Percentiles rank a stretch among this genome's conserved stretches.
These are phyloP conservation scores for Melanerpes aurifrons DNA, from an alignment of 2,113 vertebrate species.

Conservation along the genomic window DNA sequence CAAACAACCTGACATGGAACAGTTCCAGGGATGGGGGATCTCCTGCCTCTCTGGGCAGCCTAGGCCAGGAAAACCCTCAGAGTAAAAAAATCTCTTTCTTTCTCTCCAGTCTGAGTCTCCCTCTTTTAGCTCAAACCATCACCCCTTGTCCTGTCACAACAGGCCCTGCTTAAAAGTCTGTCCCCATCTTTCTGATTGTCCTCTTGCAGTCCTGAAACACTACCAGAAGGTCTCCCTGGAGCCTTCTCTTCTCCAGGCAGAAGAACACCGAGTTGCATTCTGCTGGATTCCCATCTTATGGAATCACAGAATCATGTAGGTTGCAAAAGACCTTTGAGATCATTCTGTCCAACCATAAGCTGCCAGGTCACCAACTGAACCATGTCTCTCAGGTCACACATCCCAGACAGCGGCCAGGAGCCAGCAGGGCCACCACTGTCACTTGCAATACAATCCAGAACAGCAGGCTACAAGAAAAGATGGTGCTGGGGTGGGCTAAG, in stretches of 20 bases:
- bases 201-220: too few species aligned
- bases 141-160: not conserved
- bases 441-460: fast-evolving
- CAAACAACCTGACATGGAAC: not conserved
- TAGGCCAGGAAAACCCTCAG: not conserved
- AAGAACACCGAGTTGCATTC: not conserved
- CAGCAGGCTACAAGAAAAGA: not conserved
- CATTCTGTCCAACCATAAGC: too few species aligned
- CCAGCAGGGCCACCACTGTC: not conserved
- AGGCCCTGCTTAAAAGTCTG: not conserved
- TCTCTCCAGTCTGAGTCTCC: not conserved
- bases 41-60: not conserved
- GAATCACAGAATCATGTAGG: too few species aligned
- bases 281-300: not conserved
- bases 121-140: not conserved
- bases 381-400: not conserved
- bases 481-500: not conserved
- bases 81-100: not conserved
- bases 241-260: not conserved
- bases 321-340: too few species aligned
- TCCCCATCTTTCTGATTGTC: not conserved
- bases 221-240: not conserved
- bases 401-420: not conserved
- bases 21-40: not conserved
- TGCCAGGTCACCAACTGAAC: too few species aligned